Conservation (phyloP, 2,113 vertebrate species). For the Ahaetulla prasina region DNA sequence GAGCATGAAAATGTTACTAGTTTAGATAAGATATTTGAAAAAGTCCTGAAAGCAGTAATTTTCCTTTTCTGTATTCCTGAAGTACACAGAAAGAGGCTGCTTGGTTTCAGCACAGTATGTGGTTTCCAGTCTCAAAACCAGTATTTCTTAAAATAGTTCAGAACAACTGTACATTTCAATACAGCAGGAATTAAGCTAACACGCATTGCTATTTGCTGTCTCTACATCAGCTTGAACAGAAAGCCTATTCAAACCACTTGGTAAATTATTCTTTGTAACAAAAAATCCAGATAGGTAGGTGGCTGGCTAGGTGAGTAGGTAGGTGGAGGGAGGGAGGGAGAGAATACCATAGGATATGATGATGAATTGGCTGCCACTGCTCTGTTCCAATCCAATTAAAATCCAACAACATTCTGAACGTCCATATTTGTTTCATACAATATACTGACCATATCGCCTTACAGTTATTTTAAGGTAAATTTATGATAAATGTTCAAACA, state of each 20-base stretch:
- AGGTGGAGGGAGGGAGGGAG: not conserved
- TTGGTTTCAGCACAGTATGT: not conserved
- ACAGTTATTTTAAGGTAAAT: not conserved
- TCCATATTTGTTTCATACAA: not conserved
- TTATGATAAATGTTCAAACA: not conserved
- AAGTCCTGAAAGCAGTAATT: not conserved
- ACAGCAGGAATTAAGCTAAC: not conserved
- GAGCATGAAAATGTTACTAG: not conserved
- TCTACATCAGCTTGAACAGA: not conserved
- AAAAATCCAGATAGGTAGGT: not conserved
- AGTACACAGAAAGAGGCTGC: not conserved
- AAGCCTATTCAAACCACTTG: not conserved
- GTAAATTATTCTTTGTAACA: not conserved
- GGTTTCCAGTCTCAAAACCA: not conserved
- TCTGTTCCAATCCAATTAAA: not conserved
- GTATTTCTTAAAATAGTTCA: conserved; percentile 1
- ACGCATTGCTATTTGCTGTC: not conserved
- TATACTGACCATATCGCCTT: not conserved
- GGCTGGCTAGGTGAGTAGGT: no score
- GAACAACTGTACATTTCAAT: not conserved
- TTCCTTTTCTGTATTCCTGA: not conserved
- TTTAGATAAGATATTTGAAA: not conserved
- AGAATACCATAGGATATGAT: not conserved
- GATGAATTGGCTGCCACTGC: not conserved
- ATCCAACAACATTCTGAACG: not conserved